phyloP scores from a whole-genome alignment of 2,888 invertebrate genomes.

The Athetis lepigone region DNA sequence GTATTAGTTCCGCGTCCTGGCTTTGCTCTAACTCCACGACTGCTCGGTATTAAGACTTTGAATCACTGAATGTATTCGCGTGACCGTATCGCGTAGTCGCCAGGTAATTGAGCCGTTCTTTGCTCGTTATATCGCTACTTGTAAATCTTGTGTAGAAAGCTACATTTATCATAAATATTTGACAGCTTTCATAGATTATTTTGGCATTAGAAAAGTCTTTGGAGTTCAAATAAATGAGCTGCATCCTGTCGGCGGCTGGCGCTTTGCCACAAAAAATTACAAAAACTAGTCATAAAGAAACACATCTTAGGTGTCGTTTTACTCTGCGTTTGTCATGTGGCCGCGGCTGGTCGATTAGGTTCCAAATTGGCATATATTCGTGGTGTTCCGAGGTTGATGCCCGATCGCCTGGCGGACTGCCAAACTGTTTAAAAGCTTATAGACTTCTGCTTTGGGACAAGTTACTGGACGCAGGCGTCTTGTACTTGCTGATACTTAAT shows the following conservation, averaged over 20 bases:
- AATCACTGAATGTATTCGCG: slow-evolving; percentile 57
- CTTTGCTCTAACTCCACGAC: slow-evolving; percentile 54
- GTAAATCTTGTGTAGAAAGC: slow-evolving; percentile 56
- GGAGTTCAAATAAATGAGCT: slow-evolving; percentile 62
- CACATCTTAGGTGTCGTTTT: slow-evolving; percentile 62
- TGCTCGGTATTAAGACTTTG: slow-evolving; percentile 53
- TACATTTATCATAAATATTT: slow-evolving; percentile 54
- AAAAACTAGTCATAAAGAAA: slow-evolving; percentile 58
- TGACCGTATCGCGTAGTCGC: slow-evolving; percentile 46
- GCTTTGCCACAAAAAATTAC: slow-evolving; percentile 57
- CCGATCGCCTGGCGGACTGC: slow-evolving; percentile 79
- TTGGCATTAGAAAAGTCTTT: slow-evolving; percentile 61
- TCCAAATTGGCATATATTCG: slow-evolving; percentile 67
- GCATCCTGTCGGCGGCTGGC: slow-evolving; percentile 62
- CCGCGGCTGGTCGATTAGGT: slow-evolving; percentile 61
- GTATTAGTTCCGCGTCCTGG: slow-evolving; percentile 68
- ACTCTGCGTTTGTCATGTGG: slow-evolving; percentile 65
- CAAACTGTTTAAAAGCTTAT: slow-evolving; percentile 81
- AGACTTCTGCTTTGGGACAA: slow-evolving; percentile 67
- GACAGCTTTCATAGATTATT: slow-evolving; percentile 63
- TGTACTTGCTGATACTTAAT: slow-evolving; percentile 35
- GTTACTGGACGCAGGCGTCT: slow-evolving; percentile 57
- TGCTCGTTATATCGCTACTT: slow-evolving; percentile 35
- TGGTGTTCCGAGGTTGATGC: slow-evolving; percentile 79
- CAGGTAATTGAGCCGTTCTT: slow-evolving; percentile 55